Evolutionary conservation across 2,797 vertebrate genomes (phyloP).

Genomic region (Sebastes paucispinis): DNA sequence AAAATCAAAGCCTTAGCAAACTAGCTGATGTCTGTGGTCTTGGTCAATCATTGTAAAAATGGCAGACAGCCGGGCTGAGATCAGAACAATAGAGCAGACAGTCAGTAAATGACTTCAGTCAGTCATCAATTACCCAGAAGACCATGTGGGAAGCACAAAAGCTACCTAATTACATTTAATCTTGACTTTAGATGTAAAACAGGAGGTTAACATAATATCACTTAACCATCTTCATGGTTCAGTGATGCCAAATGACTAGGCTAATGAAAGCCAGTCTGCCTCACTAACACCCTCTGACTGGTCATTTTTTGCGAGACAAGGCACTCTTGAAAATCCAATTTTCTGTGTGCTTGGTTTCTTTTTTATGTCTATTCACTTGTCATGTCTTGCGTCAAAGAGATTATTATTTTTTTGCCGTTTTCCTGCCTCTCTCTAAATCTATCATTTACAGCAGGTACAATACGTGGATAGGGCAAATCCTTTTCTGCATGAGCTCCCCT

Average conservation of each 20-base stretch:
- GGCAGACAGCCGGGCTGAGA: slow-evolving; percentile 50
- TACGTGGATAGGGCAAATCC: slow-evolving; percentile 78
- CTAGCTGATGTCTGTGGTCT: slow-evolving; percentile 43
- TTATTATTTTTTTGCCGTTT: slow-evolving; percentile 73
- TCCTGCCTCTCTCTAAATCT: slow-evolving; percentile 77
- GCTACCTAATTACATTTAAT: slow-evolving; percentile 84
- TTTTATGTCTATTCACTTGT: slow-evolving; percentile 82
- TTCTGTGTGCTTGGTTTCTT: slow-evolving; percentile 81
- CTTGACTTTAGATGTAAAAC: slow-evolving; percentile 82
- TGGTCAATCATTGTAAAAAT: slow-evolving; percentile 57
- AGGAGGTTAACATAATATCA: slow-evolving; percentile 87
- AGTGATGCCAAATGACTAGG: slow-evolving; percentile 80
- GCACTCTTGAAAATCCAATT: slow-evolving; percentile 84
- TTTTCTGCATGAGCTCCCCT: slow-evolving; percentile 77
- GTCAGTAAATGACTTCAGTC: slow-evolving; percentile 72
- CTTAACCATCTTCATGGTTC: slow-evolving; percentile 85
- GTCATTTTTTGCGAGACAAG: slow-evolving; percentile 82
- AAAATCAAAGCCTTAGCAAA: slow-evolving; percentile 43
- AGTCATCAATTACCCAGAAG: slow-evolving; percentile 77
- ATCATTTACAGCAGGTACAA: slow-evolving; percentile 83
- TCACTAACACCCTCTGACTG: slow-evolving; percentile 79
- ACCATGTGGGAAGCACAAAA: slow-evolving; percentile 75
- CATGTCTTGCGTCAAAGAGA: slow-evolving; percentile 79
- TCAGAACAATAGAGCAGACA: slow-evolving; percentile 67
- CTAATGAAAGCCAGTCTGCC: slow-evolving; percentile 84